Evolutionary conservation across 2,797 vertebrate species (phyloP).

Genomic region (Melanotaenia maccullochi): DNA sequence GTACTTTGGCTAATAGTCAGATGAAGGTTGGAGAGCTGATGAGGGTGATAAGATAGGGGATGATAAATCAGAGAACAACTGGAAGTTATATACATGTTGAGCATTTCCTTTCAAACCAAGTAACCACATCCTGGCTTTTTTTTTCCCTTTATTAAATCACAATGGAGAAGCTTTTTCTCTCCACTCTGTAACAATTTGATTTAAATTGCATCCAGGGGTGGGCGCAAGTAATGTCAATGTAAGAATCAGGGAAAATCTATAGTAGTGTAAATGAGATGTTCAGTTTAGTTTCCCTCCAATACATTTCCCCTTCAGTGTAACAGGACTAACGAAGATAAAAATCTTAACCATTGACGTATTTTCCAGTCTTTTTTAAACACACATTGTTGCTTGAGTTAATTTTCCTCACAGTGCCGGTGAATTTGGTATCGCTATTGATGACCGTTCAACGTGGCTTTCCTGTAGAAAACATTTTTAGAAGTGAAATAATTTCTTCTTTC

Average conservation of each 20-base stretch:
- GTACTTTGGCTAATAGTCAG: conserved; percentile 37
- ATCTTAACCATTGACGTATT: conserved; percentile 4
- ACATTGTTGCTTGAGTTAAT: conserved; percentile 24
- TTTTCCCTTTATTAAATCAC: conserved; percentile 2
- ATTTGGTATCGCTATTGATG: conserved; percentile 37
- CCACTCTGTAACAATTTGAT: conserved; percentile 23
- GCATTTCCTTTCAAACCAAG: conserved; percentile 29
- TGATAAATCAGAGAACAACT: conserved; percentile 50
- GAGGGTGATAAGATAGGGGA: conserved; percentile 48
- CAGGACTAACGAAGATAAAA: conserved; percentile 34
- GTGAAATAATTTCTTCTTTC: too few species aligned
- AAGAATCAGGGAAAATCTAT: conserved; percentile 46
- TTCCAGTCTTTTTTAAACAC: conserved; percentile 9
- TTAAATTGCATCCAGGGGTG: conserved; percentile 24
- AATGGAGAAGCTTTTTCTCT: neutral
- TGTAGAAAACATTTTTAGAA: too few species aligned
- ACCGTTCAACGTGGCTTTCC: conserved; percentile 27
- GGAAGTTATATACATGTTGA: conserved; percentile 26
- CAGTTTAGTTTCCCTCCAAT: conserved; percentile 32
- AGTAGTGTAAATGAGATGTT: conserved; percentile 50
- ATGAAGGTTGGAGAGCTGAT: conserved; percentile 42
- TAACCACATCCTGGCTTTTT: conserved; percentile 1
- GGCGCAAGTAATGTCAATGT: conserved; percentile 32
- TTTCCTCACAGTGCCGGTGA: conserved; percentile 1
- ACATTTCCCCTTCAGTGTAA: conserved; percentile 14